Base-by-base conservation (phyloP, 2,888 invertebrate species). In the Cephus sareptanus region DNA sequence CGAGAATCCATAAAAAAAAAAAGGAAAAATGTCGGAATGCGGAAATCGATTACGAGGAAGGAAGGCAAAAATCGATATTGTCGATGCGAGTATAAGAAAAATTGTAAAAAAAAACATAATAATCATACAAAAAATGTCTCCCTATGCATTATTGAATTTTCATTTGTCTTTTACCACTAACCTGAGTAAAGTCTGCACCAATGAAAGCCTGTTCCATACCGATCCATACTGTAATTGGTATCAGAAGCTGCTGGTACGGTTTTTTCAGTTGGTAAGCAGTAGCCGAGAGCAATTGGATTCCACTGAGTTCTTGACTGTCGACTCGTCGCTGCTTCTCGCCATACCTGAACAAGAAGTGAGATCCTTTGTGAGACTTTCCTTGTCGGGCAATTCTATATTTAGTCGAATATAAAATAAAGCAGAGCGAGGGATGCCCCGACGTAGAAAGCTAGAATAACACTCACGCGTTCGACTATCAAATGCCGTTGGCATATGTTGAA, bases 121-220 rank as follows among this genome's bases (percentile, higher is more conserved):
- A 33, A 13, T 30, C 13, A 33, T 37, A 73, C 12, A 74, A 34
- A 9, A 33, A 3, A 9, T 1, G 3, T 30, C 11, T 34, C 23
- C 34, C 74, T 23, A 3, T 35, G 6, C 31, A 23, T 15, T 23
- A 56, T 56, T 23, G 23, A 23, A 23, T 56, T 56, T 23, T 56
- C 9, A 56, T 23, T 23, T 23, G 15, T 56, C 56, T 0, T 23
- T 56, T 23, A 0, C 9, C 56, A 75, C 83, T 91, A 90, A 96
- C 96, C 93, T 96, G 96, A 11, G 97, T 97, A 90, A 96, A 97
- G 87, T 97, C 97, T 81, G 98, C 98, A 31, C 97, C 97, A 85
- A 98, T 97, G 92, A 98, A 99, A 0, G 98, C 99, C 91, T 99
- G 99, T 90, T 99, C 98, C 95, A 99, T 96, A 79, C 99, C 99